Percentiles rank a stretch among this genome's conserved stretches.
phyloP scores from a whole-genome alignment of 2,113 vertebrate genomes.

The Ophiodon elongatus region DNA sequence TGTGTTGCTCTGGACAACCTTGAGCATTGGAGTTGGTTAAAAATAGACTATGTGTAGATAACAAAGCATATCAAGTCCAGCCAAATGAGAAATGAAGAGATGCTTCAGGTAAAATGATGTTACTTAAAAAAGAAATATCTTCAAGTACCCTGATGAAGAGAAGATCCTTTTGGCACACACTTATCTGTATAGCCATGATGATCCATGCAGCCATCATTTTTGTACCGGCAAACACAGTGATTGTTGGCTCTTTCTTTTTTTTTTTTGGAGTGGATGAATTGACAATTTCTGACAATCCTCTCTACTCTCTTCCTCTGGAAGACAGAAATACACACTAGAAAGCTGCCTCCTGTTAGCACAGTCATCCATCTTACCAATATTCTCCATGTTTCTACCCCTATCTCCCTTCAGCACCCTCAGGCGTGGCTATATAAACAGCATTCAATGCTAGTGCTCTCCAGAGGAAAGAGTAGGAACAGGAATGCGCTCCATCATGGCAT shows the following conservation, averaged over 20 bases:
- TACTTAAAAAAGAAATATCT: slow-evolving; percentile 4
- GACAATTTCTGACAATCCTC: background rate
- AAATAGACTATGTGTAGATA: slow-evolving; percentile 52
- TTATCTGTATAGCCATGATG: background rate
- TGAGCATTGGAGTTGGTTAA: slow-evolving; percentile 54
- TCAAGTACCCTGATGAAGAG: background rate
- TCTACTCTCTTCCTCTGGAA: background rate
- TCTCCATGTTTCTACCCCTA: slow-evolving; percentile 1
- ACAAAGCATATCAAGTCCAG: slow-evolving; percentile 20
- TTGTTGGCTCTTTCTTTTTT: no score
- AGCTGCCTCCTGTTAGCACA: slow-evolving; percentile 25
- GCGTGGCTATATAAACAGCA: slow-evolving; percentile 53
- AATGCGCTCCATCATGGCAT: slow-evolving; percentile 28
- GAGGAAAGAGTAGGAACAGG: slow-evolving; percentile 39
- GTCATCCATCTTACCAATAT: slow-evolving; percentile 32
- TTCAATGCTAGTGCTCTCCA: slow-evolving; percentile 48
- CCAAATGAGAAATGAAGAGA: slow-evolving; percentile 16
- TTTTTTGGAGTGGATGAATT: background rate
- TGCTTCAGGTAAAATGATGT: slow-evolving; percentile 24
- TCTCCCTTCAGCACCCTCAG: slow-evolving; percentile 18
- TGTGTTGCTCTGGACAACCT: slow-evolving; percentile 66
- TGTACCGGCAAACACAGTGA: background rate
- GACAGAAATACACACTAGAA: slow-evolving; percentile 32
- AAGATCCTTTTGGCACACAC: background rate
- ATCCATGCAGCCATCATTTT: background rate